phyloP scores from a whole-genome alignment of 1,140 invertebrate species.

The Hyphantria cunea region DNA sequence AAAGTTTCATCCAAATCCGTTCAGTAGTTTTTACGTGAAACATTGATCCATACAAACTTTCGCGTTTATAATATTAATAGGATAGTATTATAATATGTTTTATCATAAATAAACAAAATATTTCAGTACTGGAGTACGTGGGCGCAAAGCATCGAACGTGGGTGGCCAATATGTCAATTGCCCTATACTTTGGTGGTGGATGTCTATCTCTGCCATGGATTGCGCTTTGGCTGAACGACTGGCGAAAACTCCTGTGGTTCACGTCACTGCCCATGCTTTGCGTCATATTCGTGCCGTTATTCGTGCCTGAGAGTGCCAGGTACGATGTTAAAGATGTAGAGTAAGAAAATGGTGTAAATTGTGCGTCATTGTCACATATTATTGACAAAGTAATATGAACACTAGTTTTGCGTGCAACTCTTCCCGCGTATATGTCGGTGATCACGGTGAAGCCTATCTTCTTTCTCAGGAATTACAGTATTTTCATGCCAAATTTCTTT shows the following conservation, averaged over 20 bases:
- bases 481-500: too few species aligned
- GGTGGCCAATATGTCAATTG: constrained; percentile 82
- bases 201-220: constrained; percentile 79
- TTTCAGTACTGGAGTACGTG: constrained; percentile 70
- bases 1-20: too few species aligned
- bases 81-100: too few species aligned
- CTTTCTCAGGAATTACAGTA: too few species aligned
- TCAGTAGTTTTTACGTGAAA: too few species aligned
- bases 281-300: constrained; percentile 44
- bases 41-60: too few species aligned
- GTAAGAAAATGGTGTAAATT: too few species aligned
- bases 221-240: constrained; percentile 75
- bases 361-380: background rate
- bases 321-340: constrained; percentile 11
- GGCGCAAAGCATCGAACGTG: constrained; percentile 68
- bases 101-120: too few species aligned
- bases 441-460: too few species aligned
- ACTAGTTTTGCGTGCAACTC: too few species aligned
- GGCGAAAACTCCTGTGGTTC: constrained; percentile 74
- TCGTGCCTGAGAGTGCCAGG: constrained; percentile 69
- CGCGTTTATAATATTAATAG: too few species aligned
- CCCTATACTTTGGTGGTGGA: constrained; percentile 82
- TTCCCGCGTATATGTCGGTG: too few species aligned
- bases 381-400: background rate
- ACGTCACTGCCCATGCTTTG: constrained; percentile 61